Percentiles rank a stretch among this genome's conserved stretches.
Evolutionary conservation across 2,113 vertebrate genomes (phyloP).

Genomic region (Leucopsar rothschildi): DNA sequence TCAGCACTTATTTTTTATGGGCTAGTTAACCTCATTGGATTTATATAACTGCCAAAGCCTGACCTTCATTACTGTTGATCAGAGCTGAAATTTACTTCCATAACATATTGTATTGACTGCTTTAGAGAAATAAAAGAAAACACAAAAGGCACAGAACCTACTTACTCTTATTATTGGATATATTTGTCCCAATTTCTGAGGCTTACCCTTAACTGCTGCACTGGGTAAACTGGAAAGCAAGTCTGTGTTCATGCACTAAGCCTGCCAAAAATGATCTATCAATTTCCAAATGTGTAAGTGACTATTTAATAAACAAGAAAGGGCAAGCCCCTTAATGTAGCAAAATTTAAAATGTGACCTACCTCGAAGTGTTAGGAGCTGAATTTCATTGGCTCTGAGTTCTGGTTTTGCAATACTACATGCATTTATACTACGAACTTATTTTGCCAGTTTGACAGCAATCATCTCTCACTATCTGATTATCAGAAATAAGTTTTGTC

Average conservation of each 20-base stretch:
- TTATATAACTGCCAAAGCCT: slow-evolving; percentile 39
- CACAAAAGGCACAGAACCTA: neutral
- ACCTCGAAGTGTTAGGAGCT: neutral
- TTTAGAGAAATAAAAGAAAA: neutral
- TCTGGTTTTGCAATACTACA: neutral
- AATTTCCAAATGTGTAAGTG: neutral
- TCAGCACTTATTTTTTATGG: slow-evolving; percentile 65
- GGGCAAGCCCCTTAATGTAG: neutral
- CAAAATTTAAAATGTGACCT: neutral
- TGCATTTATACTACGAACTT: neutral
- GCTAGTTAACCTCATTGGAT: slow-evolving; percentile 59
- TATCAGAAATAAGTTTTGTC: neutral
- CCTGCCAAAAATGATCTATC: neutral
- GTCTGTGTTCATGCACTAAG: neutral
- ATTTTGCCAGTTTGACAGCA: neutral
- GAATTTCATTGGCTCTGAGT: neutral
- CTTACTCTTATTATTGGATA: neutral
- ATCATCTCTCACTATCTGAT: neutral
- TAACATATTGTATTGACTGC: neutral
- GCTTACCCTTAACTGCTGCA: neutral
- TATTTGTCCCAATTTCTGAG: neutral
- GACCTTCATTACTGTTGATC: slow-evolving; percentile 44
- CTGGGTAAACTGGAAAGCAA: neutral
- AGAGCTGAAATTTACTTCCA: slow-evolving; percentile 44
- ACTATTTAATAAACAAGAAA: neutral